Base-by-base conservation (phyloP, 2,113 vertebrate genomes). In the Dipodomys merriami region DNA sequence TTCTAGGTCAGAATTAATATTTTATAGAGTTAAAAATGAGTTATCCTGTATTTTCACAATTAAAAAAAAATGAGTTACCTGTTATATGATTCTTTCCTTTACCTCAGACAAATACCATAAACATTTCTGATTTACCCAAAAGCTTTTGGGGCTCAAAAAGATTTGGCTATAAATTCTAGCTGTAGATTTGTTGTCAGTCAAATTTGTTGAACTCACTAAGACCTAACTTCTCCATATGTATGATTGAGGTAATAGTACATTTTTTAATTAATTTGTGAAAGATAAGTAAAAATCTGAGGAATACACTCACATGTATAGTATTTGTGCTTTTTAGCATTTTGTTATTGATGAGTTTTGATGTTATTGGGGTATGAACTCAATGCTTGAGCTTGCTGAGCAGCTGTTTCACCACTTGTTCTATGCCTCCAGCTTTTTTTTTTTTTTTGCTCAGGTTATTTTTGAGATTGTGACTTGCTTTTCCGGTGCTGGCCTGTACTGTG, bases 1-100 rank as follows among this genome's bases (percentile, higher is more conserved):
- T 53, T 83, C 7, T 86, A 90, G 76, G 80, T 80, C 93, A n/a
- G 23, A 91, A 80, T 78, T 87, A 87, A 74, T 78, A 84, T 93
- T 84, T 60, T 39, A 10, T 35, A 90, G 39, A 19, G 91, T 90
- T 86, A 53, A 83, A 57, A 92, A 25, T 44, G 15, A 69, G 11
- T 90, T 79, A 39, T n/a, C n/a, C n/a, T n/a, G n/a, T n/a, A n/a
- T n/a, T n/a, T n/a, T n/a, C n/a, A n/a, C n/a, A n/a, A n/a, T n/a
- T n/a, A n/a, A n/a, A n/a, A n/a, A n/a, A n/a, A n/a, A n/a, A n/a
- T n/a, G n/a, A n/a, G n/a, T n/a, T n/a, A n/a, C n/a, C 65, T 89
- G 46, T 35, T 8, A 23, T 83, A 6, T 87, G 71, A 1, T n/a
- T 81, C 71, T 71, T 53, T 74, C 65, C 33, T 3, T 4, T 7